These are phyloP conservation scores for Ceratosolen fusciceps DNA, from an alignment of 1,140 invertebrate species.

Conservation along the genomic window DNA sequence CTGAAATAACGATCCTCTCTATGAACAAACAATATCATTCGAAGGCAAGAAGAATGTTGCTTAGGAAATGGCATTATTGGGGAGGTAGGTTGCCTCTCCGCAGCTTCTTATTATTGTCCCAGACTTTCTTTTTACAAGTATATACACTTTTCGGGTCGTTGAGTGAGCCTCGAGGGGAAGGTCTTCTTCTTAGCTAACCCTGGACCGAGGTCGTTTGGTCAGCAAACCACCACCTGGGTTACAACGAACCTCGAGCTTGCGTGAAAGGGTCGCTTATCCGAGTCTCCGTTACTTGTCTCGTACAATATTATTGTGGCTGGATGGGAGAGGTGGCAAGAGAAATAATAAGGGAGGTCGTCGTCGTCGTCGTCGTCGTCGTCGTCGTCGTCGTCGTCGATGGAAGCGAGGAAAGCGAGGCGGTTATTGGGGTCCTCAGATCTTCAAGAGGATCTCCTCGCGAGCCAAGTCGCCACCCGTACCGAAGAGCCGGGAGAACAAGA, in stretches of 20 bases:
- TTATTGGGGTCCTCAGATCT: not conserved
- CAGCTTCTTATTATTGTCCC: not conserved
- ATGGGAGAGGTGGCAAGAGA: not conserved
- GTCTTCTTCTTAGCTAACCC: no score
- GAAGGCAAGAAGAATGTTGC: slow-evolving; percentile 2
- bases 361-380: no score
- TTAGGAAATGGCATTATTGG: not conserved
- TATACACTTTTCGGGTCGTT: not conserved
- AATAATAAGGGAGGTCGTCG: not conserved
- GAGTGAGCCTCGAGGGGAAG: no score
- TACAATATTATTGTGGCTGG: not conserved
- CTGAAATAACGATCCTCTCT: slow-evolving; percentile 1
- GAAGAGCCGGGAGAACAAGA: not conserved
- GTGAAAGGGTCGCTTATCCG: not conserved
- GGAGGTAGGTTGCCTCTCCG: no score
- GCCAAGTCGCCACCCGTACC: slow-evolving; percentile 21
- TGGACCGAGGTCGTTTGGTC: no score
- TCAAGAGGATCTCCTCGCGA: slow-evolving; percentile 41
- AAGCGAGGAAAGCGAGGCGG: not conserved
- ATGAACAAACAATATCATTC: not conserved
- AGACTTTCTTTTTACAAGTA: slow-evolving; percentile 9
- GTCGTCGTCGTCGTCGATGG: no score
- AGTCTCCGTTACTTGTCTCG: not conserved
- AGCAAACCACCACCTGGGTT: no score
- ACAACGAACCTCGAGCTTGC: no score